phyloP scores from a whole-genome alignment of 2,888 invertebrate genomes.

The Eristalis arbustorum region DNA sequence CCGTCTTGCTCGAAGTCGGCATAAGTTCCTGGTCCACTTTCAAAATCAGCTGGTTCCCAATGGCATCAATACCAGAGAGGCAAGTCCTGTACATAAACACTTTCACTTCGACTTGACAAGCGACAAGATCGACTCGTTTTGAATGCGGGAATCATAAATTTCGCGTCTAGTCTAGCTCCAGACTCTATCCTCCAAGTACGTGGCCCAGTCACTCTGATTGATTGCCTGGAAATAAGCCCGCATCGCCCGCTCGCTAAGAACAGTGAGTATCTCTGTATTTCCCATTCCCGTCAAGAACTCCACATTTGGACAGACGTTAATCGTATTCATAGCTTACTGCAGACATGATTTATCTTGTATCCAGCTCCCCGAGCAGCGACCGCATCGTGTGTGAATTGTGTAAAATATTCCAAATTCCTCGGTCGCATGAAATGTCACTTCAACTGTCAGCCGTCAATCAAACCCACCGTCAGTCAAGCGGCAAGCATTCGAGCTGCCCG shows the following conservation, averaged over 20 bases:
- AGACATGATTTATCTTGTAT: too few species aligned
- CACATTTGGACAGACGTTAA: too few species aligned
- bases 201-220: neutral
- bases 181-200: neutral
- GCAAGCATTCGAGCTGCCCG: neutral
- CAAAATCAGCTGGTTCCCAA: too few species aligned
- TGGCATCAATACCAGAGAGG: too few species aligned
- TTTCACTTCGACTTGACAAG: neutral
- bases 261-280: neutral
- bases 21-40: too few species aligned
- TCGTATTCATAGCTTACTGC: too few species aligned
- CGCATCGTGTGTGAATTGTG: neutral
- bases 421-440: neutral
- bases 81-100: too few species aligned
- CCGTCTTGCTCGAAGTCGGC: too few species aligned
- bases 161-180: neutral
- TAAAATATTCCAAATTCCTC: neutral
- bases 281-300: neutral
- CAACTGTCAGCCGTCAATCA: neutral
- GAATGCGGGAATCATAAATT: neutral
- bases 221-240: neutral
- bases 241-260: neutral
- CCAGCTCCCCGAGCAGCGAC: too few species aligned
- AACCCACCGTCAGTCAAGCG: neutral
- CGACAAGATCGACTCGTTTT: neutral